These are phyloP conservation scores for Willowsia nigromaculata DNA, from an alignment of 2,888 invertebrate genomes.

Conservation along the genomic window DNA sequence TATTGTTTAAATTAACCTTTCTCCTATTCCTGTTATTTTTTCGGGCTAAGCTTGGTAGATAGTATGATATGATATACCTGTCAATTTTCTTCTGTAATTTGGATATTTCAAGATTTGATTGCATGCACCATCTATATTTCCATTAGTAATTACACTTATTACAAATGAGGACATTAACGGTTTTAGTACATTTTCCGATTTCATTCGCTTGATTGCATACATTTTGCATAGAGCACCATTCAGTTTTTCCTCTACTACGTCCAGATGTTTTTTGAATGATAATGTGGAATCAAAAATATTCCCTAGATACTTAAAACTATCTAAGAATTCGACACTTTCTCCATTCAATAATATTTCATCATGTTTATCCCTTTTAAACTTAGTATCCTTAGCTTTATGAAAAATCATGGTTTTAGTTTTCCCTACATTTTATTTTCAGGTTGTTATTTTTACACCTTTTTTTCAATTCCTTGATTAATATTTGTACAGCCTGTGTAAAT, in stretches of 20 bases:
- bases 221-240: conserved; percentile 10
- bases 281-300: neutral
- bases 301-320: neutral
- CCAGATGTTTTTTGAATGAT: neutral
- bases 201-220: neutral
- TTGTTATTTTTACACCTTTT: neutral
- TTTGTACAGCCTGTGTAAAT: conserved; percentile 13
- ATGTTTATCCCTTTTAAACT: neutral
- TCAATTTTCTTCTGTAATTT: too few species aligned
- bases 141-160: conserved; percentile 21
- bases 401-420: conserved; percentile 43
- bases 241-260: neutral
- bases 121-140: too few species aligned
- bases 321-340: neutral
- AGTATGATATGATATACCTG: too few species aligned
- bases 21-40: too few species aligned
- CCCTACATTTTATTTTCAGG: neutral
- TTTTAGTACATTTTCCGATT: conserved; percentile 37
- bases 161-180: conserved; percentile 37
- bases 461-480: neutral
- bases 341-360: neutral
- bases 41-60: too few species aligned
- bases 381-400: neutral
- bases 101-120: too few species aligned
- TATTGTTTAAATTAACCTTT: too few species aligned